Evolutionary conservation across 1,140 invertebrate genomes (phyloP), one percentile per base, ranked within the genome.

Genomic region (Battus philenor): DNA sequence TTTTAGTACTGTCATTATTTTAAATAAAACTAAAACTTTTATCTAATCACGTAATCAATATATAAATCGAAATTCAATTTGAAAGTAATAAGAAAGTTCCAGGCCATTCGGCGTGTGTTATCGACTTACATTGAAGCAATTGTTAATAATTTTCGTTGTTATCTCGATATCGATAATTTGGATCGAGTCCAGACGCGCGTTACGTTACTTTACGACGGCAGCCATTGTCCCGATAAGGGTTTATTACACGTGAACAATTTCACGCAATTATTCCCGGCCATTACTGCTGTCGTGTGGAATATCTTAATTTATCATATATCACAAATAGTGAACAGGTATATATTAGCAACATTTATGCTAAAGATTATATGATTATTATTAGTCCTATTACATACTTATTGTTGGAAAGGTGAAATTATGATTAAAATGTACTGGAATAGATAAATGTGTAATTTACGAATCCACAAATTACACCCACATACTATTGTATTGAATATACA

Each of bases 81-180:
- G 17, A 20, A 36, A 11, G 17, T 16, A 36, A 10, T 36, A 11
- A 39, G 36, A 24, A 39, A 39, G 20, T 39, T 39, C 20, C 22
- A 15, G 22, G 5, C 18, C 36, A 39, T 39, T 39, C 15, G 11
- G 10, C 16, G 7, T 26, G 15, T 22, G 36, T 39, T 39, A 26
- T 39, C 36, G 18, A 26, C 11, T 6, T 26, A 26, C 26, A 39
- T 12, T 39, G 36, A 39, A 39, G 26, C 36, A 26, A 44, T 50
- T 44, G 48, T 38, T 44, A 44, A 44, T 34, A 26, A 27, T 27
- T 53, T 63, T 59, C 52, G 52, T 59, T 56, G 47, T 56, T 59
- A 64, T 59, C 58, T 51, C 33, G 38, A 48, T 57, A 50, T 54
- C 53, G 50, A 64, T 64, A 59, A 48, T 54, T 64, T 59, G 60